phyloP scores from a whole-genome alignment of 2,797 vertebrate species.

The Sparus aurata region DNA sequence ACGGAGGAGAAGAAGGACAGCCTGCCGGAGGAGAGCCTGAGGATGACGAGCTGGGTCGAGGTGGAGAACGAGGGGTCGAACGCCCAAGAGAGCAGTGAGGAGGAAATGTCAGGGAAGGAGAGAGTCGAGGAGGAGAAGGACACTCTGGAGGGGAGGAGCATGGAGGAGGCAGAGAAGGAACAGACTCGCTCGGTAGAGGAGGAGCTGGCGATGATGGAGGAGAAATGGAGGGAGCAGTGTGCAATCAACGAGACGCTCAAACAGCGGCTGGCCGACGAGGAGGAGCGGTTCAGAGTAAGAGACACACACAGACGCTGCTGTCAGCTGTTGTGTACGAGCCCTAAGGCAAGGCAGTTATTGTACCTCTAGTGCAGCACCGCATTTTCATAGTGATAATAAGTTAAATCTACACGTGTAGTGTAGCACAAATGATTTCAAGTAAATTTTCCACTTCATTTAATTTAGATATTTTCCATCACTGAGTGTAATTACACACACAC shows the following conservation, averaged over 20 bases:
- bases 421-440: neutral
- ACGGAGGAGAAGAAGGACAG: conserved; percentile 61
- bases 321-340: neutral
- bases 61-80: conserved; percentile 62
- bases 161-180: conserved; percentile 86
- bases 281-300: conserved; percentile 91
- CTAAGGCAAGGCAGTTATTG: neutral
- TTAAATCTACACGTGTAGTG: neutral
- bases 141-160: conserved; percentile 14
- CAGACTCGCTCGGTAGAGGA: conserved; percentile 90
- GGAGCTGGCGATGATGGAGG: conserved; percentile 94
- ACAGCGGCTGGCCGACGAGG: conserved; percentile 89
- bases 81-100: conserved; percentile 6
- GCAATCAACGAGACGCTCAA: conserved; percentile 92
- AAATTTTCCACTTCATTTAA: conserved; percentile 10
- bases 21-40: conserved; percentile 72
- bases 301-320: neutral
- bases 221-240: conserved; percentile 97
- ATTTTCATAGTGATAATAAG: neutral
- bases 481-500: neutral
- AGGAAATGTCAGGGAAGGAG: conserved; percentile 10
- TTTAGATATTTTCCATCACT: neutral
- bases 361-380: neutral
- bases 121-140: conserved; percentile 21
- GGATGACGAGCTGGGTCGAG: conserved; percentile 80